These are phyloP conservation scores for Drosophila sordidula DNA, from an alignment of 2,888 invertebrate species.

Conservation along the genomic window DNA sequence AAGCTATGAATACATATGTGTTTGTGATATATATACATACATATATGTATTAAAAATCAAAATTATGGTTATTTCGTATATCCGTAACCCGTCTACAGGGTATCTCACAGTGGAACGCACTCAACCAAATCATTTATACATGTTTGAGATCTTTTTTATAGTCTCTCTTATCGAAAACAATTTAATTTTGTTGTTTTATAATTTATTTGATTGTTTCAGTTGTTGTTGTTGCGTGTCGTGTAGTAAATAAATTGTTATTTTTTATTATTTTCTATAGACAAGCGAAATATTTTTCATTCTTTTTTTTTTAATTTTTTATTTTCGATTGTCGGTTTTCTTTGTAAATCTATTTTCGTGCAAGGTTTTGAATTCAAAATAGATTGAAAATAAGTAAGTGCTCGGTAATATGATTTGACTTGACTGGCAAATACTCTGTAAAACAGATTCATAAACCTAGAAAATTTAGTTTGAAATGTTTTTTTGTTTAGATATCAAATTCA, in stretches of 20 bases:
- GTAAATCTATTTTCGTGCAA: constrained; percentile 53
- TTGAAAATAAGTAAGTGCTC: constrained; percentile 9
- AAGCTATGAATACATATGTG: too few relatives aligned
- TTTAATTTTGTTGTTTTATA: constrained; percentile 29
- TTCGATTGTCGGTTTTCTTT: constrained; percentile 42
- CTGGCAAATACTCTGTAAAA: constrained; percentile 8
- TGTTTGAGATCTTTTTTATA: constrained; percentile 7
- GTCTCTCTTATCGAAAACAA: constrained; percentile 28
- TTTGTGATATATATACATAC: too few relatives aligned
- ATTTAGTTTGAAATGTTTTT: too few relatives aligned
- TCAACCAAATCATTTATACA: not conserved
- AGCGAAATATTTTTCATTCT: constrained; percentile 8
- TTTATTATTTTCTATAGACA: constrained; percentile 30
- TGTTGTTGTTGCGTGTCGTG: constrained; percentile 29
- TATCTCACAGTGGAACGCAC: constrained; percentile 1
- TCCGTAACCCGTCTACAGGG: not conserved
- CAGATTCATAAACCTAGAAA: too few relatives aligned
- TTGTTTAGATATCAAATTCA: too few relatives aligned
- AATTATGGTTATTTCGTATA: too few relatives aligned
- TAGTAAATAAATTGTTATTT: constrained; percentile 45
- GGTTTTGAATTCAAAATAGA: constrained; percentile 55
- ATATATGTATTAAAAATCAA: too few relatives aligned
- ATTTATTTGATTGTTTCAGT: constrained; percentile 20
- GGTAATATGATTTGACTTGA: too few relatives aligned
- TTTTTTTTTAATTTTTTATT: constrained; percentile 13